phyloP scores from a whole-genome alignment of 2,113 vertebrate species.

The Columba livia region DNA sequence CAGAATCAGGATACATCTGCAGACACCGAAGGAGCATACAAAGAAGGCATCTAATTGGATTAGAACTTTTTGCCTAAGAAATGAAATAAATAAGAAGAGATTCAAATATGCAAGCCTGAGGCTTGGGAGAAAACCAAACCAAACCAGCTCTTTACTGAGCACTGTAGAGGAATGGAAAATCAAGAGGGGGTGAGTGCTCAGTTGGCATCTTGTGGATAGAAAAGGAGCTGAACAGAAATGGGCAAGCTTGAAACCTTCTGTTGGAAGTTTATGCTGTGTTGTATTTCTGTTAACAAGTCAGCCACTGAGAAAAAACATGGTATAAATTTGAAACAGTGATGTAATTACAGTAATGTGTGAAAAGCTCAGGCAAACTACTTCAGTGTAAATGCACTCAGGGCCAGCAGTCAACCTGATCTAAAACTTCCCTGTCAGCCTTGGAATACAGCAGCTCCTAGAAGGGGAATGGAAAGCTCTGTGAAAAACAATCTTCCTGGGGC shows the following conservation, averaged over 20 bases:
- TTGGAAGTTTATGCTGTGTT: neutral
- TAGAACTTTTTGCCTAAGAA: neutral
- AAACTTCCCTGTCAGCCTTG: neutral
- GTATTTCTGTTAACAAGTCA: neutral
- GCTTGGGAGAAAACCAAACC: neutral
- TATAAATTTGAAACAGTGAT: constrained; percentile 1
- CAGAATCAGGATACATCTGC: neutral
- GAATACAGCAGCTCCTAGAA: neutral
- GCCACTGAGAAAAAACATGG: neutral
- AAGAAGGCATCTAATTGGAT: neutral
- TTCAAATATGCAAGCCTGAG: neutral
- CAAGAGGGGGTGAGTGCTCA: neutral
- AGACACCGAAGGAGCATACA: neutral
- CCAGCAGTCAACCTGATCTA: neutral
- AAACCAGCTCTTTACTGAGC: neutral
- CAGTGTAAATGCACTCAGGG: accelerated
- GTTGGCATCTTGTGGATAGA: neutral
- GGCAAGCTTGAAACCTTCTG: neutral
- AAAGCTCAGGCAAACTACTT: neutral
- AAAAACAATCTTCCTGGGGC: neutral
- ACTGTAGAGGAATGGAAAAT: neutral
- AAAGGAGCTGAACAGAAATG: neutral
- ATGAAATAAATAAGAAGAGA: neutral
- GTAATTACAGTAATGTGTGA: neutral
- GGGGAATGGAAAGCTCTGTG: neutral